Evolutionary conservation across 2,888 invertebrate genomes (phyloP), one percentile per base, ranked within the genome.

Genomic region (Emesis russula): DNA sequence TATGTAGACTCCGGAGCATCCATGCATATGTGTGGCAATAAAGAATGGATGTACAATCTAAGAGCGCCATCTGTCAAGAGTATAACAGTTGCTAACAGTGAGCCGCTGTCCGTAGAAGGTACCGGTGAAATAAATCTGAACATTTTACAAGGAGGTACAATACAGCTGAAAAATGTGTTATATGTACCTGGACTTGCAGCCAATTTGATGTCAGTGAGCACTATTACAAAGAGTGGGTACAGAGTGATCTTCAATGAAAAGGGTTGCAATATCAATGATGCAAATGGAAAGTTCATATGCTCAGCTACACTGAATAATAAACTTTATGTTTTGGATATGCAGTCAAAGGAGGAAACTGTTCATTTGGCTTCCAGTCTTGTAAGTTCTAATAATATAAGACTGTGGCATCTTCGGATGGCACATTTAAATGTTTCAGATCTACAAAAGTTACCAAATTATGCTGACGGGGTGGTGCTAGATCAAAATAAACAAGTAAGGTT

Each of bases 121-220:
- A 53, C 71, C 58, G 88, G 88, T 31, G 66, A 82, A 18, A 38
- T 88, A 9, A 83, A 81, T 81, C 81, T 85, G 41, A 36, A 83
- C 18, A 9, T 89, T 5, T 66, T 6, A 13, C 48, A 81, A 71
- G 66, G 63, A 3, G 63, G 87, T 3, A 87, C 83, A 31, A 89
- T 94, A 25, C 88, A 94, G 53, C 78, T 96, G 11, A 92, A 81
- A 44, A 83, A 95, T 92, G 93, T 95, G 36, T 81, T 95, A 5
- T 93, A 81, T 92, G 91, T 95, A 18, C 95, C 94, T 70, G 89
- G 76, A 6, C 41, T 95, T 33, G 92, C 94, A 31, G 87, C 87
- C 0, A 94, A 94, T 63, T 73, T 95, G 7, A 77, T 95, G 0
- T 95, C 94, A 71, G 93, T 94, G 0, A 92, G 94, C 66, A 73